Evolutionary conservation across 1,140 invertebrate species (phyloP).

Genomic region (Drosophila pachea): DNA sequence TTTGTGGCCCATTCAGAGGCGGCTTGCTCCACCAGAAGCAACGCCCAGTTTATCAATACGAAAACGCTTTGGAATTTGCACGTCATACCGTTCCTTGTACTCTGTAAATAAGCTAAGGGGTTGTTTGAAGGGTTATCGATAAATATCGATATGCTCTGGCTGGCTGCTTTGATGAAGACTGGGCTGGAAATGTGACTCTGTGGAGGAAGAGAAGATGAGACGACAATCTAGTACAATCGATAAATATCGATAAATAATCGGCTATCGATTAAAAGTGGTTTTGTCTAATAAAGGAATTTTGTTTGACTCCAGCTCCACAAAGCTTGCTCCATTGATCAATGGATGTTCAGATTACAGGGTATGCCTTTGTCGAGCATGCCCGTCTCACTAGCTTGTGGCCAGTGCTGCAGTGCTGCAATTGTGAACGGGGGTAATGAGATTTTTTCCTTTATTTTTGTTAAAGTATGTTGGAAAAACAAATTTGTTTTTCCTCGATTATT

Average conservation of each 20-base stretch:
- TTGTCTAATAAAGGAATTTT: too few relatives aligned
- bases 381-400: slow-evolving; percentile 2
- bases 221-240: not conserved
- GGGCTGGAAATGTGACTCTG: too few relatives aligned
- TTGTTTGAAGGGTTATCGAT: not conserved
- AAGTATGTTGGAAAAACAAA: slow-evolving; percentile 22
- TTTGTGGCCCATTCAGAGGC: slow-evolving; percentile 33
- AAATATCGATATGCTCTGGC: not conserved
- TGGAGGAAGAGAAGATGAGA: too few relatives aligned
- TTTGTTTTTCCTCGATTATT: slow-evolving; percentile 24
- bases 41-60: slow-evolving; percentile 10
- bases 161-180: too few relatives aligned
- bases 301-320: not conserved
- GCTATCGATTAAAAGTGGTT: too few relatives aligned
- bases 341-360: not conserved
- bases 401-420: slow-evolving; percentile 56
- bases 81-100: slow-evolving; percentile 19
- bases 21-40: slow-evolving; percentile 11
- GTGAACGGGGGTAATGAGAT: slow-evolving; percentile 55
- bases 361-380: not conserved
- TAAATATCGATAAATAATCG: slow-evolving; percentile 3
- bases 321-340: too few relatives aligned
- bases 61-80: slow-evolving; percentile 28
- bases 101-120: not conserved
- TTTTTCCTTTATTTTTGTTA: slow-evolving; percentile 21